Evolutionary conservation across 2,888 invertebrate species (phyloP).

Genomic region (Holacanthella duospinosa): DNA sequence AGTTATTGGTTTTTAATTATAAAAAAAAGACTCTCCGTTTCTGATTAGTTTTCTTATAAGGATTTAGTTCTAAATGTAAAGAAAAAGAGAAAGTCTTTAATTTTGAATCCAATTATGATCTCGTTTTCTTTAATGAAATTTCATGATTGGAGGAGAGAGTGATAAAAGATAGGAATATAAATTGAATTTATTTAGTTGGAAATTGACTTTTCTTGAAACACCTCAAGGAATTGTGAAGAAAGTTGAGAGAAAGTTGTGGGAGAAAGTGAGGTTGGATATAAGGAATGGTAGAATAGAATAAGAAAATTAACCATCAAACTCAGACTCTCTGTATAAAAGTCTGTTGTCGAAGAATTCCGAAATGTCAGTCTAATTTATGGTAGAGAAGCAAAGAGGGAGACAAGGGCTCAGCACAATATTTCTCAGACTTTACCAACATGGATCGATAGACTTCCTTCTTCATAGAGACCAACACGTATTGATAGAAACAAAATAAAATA

Average conservation of each 20-base stretch:
- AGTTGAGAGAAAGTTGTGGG: background rate
- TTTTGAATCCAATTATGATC: constrained; percentile 3
- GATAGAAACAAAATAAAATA: background rate
- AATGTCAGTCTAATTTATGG: background rate
- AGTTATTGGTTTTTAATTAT: constrained; percentile 31
- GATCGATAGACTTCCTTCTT: background rate
- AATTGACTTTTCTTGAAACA: background rate
- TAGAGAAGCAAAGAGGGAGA: background rate
- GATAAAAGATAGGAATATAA: background rate
- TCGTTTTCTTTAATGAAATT: background rate
- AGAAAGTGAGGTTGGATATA: background rate
- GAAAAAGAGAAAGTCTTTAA: background rate
- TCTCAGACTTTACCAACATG: background rate
- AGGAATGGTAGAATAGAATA: background rate
- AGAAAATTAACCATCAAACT: background rate
- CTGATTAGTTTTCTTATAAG: background rate
- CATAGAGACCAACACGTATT: background rate
- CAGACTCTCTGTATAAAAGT: background rate
- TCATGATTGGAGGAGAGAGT: background rate
- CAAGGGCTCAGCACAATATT: background rate
- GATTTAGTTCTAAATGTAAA: too few species aligned
- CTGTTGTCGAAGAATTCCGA: background rate
- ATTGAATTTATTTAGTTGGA: background rate
- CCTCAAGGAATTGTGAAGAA: background rate
- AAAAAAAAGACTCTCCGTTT: constrained; percentile 13